phyloP scores from a whole-genome alignment of 2,113 vertebrate genomes.

The Sitta europaea region DNA sequence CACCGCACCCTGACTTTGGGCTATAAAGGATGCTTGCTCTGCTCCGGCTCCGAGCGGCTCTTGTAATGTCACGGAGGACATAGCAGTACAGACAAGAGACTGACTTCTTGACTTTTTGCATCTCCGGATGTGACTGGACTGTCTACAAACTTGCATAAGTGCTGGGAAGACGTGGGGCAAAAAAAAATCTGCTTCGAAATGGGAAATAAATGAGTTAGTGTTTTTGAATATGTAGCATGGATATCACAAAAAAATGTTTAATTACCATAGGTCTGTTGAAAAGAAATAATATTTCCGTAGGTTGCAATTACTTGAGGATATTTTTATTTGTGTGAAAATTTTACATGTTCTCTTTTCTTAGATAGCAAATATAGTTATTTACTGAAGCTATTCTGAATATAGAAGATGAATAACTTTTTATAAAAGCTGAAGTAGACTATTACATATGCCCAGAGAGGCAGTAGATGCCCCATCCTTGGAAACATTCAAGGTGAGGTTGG shows the following conservation, averaged over 20 bases:
- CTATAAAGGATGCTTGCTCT: fast-evolving
- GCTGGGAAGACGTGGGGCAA: neutral
- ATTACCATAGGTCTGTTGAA: neutral
- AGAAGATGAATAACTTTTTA: neutral
- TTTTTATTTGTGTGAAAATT: neutral
- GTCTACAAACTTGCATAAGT: neutral
- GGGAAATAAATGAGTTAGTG: neutral
- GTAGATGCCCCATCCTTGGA: too few species aligned
- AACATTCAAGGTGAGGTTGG: neutral
- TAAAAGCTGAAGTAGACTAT: neutral
- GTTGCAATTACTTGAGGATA: neutral
- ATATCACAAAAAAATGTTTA: neutral
- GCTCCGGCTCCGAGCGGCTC: fast-evolving
- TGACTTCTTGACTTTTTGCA: neutral
- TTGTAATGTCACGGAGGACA: fast-evolving
- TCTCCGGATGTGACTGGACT: neutral
- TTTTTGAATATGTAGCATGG: neutral
- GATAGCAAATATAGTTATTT: neutral
- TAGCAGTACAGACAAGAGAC: fast-evolving
- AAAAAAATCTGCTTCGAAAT: neutral
- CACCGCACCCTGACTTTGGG: neutral
- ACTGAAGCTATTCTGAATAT: neutral
- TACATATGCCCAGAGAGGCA: neutral
- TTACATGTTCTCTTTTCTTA: neutral
- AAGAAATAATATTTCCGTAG: neutral